Evolutionary conservation across 2,888 invertebrate genomes (phyloP).

Genomic region (Apotomis turbidana): DNA sequence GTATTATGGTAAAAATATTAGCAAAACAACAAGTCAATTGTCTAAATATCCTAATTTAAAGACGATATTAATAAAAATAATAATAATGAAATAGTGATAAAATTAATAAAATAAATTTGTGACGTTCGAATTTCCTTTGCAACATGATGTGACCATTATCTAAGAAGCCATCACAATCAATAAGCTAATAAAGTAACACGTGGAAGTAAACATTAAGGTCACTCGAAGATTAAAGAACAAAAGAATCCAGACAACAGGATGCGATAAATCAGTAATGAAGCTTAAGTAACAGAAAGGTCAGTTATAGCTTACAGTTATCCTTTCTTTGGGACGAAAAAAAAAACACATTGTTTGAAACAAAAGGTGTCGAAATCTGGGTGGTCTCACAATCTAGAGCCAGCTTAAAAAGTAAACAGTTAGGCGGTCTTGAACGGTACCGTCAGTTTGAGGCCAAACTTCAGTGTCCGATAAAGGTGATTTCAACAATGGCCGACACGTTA

Average conservation of each 20-base stretch:
- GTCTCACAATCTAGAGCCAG: slow-evolving; percentile 35
- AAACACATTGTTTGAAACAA: slow-evolving; percentile 31
- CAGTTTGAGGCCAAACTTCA: slow-evolving; percentile 24
- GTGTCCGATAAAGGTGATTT: slow-evolving; percentile 16
- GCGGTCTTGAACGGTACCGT: slow-evolving; percentile 30
- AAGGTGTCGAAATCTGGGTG: slow-evolving; percentile 39
- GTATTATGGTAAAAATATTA: too few relatives aligned
- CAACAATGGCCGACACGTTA: slow-evolving; percentile 26
- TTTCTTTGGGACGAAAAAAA: slow-evolving; percentile 2
- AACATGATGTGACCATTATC: background rate
- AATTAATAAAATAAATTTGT: background rate
- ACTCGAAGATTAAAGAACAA: slow-evolving; percentile 7
- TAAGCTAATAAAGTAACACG: background rate
- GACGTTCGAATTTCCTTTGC: background rate
- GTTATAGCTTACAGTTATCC: slow-evolving; percentile 23
- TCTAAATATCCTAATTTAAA: too few relatives aligned
- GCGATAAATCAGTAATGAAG: slow-evolving; percentile 18
- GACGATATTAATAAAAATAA: too few relatives aligned
- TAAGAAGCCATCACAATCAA: background rate
- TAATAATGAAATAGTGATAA: too few relatives aligned
- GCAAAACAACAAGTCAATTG: too few relatives aligned
- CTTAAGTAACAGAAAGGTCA: slow-evolving; percentile 24
- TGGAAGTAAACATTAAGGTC: slow-evolving; percentile 1
- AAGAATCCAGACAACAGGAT: slow-evolving; percentile 11
- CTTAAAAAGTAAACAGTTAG: slow-evolving; percentile 35